Evolutionary conservation across 2,113 vertebrate species (phyloP), one percentile per base, ranked within the genome.

Genomic region (Semnornis frantzii): DNA sequence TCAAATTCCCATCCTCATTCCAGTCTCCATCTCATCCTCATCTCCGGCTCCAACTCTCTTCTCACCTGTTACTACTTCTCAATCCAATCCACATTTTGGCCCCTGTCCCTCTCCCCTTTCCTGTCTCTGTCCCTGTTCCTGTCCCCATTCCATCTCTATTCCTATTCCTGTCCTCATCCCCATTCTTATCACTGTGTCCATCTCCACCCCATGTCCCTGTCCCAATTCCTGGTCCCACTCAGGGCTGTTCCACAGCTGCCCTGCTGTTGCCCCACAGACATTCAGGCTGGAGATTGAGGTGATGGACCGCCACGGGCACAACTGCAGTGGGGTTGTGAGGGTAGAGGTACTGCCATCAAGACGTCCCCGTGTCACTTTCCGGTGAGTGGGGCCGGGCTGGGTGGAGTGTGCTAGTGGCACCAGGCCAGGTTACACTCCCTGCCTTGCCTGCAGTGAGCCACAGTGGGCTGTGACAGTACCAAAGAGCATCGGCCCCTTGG

Each of bases 201-300:
- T 48, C 20, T 24, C 20, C 4, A 2, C 54, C 17, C 19, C 15
- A 39, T 18, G 15, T 28, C 28, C 33, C 25, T 60, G 14, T 58
- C 24, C 11, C 68, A 3, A 8, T 50, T 5, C 3, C 6, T 21
- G 65, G 46, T 82, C 63, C n/a, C 59, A 24, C 66, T 24, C 0
- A 0, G 37, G 37, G 48, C 81, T 76, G 59, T 80, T 55, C 37
- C 70, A 50, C 0, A 6, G 54, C 70, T 5, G 1, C 27, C 25
- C 54, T 0, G 24, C 13, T 9, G 8, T 73, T 80, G 31, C 37
- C 62, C 65, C 1, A 0, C 94, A 98, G 98, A 81, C 1, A 0
- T 98, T 98, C 94, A 93, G 50, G 72, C 58, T 98, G 91, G 86
- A 96, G 64, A 97, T 98, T 2, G 88, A 86, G 27, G 97, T 98